A percentile compares a stretch with the other conserved stretches of the same genome.
Conservation (phyloP, 2,113 vertebrate genomes). For the Onychostruthus taczanowskii region DNA sequence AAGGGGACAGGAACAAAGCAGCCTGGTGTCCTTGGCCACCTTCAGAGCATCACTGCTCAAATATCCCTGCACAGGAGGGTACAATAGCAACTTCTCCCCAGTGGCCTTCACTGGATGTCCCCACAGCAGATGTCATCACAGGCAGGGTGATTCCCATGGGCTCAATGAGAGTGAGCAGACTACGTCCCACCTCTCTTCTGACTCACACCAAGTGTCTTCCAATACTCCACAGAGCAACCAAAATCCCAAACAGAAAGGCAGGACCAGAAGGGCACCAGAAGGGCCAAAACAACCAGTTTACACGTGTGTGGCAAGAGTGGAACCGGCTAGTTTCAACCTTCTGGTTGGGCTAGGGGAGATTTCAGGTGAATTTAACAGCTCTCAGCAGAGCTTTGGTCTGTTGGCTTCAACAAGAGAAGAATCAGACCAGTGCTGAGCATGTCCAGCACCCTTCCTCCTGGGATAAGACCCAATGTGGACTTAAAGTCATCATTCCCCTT, state of each 20-base stretch:
- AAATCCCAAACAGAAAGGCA: background rate
- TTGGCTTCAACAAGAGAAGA: background rate
- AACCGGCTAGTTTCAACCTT: background rate
- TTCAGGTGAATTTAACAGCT: background rate
- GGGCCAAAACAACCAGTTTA: background rate
- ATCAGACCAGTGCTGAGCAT: background rate
- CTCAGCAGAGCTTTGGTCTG: background rate
- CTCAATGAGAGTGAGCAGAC: background rate
- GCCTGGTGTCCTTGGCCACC: background rate
- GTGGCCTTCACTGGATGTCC: background rate
- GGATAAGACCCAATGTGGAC: background rate
- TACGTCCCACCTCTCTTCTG: background rate
- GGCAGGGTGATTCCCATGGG: background rate
- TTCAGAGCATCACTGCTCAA: background rate
- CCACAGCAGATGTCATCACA: background rate
- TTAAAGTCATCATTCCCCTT: background rate
- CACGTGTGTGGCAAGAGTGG: accelerated
- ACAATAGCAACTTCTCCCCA: accelerated
- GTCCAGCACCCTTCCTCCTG: background rate
- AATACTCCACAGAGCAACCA: background rate
- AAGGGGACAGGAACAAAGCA: background rate
- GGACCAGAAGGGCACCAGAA: background rate
- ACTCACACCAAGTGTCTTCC: background rate
- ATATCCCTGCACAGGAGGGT: background rate
- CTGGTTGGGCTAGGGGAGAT: background rate